Evolutionary conservation across 2,888 invertebrate species (phyloP), one percentile per base, ranked within the genome.

Genomic region (Eueremaeus valkanovi): DNA sequence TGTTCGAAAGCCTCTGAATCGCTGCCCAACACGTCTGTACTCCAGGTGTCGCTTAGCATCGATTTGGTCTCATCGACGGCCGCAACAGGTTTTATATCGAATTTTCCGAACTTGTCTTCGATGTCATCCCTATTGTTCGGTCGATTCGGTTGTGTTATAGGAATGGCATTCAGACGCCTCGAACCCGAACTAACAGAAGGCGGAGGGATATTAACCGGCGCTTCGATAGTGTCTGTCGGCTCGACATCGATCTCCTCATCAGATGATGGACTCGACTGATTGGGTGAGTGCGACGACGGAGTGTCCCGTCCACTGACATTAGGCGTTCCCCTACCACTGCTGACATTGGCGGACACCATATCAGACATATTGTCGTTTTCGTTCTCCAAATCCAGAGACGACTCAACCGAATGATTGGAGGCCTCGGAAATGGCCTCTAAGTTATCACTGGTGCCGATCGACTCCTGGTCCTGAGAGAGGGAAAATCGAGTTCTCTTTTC

Each of bases 51-150:
- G 68, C 95, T 95, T 80, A 98, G 95, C 81, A 97, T 90, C 49
- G 96, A 97, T 80, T 95, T 91, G 0, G 95, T 95, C 85, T 98
- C 98, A 83, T 97, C 97, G 1, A 92, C 92, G 84, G 88, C 86
- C 78, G 87, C 86, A 49, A 87, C 81, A 75, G 87, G 87, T 84
- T 92, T 94, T 45, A 98, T 93, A 83, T 96, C 96, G 84, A 98
- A 98, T 85, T 97, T 96, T 83, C 97, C 96, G 86, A 98, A 98
- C 83, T 96, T 95, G 81, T 98, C 98, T 81, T 97, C 96, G 76
- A 98, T 94, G 81, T 98, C 97, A 76, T 94, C 95, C 3, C 95
- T 87, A 40, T 93, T 92, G 24, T 33, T 29, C 18, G 68, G 45
- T 21, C 66, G 63, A 49, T 74, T 45, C 18, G 63, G 74, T 29